phyloP scores from a whole-genome alignment of 2,113 vertebrate species.

The human region DNA sequence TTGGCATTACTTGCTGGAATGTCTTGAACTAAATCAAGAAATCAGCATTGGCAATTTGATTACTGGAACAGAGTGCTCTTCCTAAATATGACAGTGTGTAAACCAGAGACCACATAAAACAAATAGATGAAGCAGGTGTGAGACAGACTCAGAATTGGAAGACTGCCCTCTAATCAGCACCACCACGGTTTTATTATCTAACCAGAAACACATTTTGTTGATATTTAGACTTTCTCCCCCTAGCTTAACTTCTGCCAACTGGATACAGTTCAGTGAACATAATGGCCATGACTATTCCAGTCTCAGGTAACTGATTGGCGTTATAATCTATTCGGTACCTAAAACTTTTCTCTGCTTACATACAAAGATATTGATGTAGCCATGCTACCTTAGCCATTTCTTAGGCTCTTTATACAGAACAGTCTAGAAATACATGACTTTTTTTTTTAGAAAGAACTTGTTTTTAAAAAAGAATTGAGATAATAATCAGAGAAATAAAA shows the following conservation, averaged over 20 bases:
- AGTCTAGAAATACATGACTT: not conserved
- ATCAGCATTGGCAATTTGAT: conserved; percentile 71
- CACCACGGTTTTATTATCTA: conserved; percentile 83
- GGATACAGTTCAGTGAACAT: conserved; percentile 53
- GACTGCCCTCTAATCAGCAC: conserved; percentile 76
- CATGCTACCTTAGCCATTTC: not conserved
- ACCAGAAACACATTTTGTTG: conserved; percentile 84
- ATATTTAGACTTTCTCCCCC: conserved; percentile 78
- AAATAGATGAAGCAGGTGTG: conserved; percentile 81
- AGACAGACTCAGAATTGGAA: conserved; percentile 70
- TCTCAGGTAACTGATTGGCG: conserved; percentile 63
- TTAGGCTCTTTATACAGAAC: not conserved
- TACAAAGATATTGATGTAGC: not conserved
- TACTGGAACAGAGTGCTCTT: conserved; percentile 69
- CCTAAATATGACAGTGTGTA: conserved; percentile 69
- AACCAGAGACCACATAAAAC: conserved; percentile 73
- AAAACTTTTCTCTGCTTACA: not conserved
- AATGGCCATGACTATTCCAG: conserved; percentile 54
- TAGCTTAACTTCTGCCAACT: conserved; percentile 81
- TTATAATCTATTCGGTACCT: conserved; percentile 10
- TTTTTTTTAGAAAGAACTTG: not conserved
- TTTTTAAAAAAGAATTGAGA: conserved; percentile 33
- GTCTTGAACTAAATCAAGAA: conserved; percentile 75
- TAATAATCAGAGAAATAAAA: conserved; percentile 41
- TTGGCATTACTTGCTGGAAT: conserved; percentile 56